Conservation (phyloP, 1,140 invertebrate species). For the Papilio glaucus region DNA sequence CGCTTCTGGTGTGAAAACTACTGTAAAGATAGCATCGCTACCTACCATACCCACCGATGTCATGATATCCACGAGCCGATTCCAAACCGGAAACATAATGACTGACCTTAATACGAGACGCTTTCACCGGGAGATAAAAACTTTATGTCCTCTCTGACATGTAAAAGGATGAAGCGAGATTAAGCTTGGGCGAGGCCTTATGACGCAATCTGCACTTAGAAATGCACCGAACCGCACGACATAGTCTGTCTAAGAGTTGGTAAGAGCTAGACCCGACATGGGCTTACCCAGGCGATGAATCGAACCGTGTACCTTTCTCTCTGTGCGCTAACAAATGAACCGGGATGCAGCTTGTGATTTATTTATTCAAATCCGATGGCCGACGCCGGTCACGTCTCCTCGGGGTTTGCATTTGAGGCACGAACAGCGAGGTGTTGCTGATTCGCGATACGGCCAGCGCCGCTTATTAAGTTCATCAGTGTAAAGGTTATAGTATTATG, state of each 20-base stretch:
- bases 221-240: slow-evolving; percentile 39
- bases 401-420: slow-evolving; percentile 62
- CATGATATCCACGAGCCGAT: slow-evolving; percentile 48
- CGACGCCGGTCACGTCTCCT: slow-evolving; percentile 68
- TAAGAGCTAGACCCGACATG: slow-evolving; percentile 64
- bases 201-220: slow-evolving; percentile 25
- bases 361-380: slow-evolving; percentile 75
- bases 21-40: slow-evolving; percentile 53
- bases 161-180: slow-evolving; percentile 40
- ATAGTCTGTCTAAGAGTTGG: slow-evolving; percentile 29
- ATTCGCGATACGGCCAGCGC: slow-evolving; percentile 61
- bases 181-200: slow-evolving; percentile 19
- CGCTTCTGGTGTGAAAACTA: slow-evolving; percentile 56
- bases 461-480: slow-evolving; percentile 56
- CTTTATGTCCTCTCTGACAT: slow-evolving; percentile 47
- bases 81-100: slow-evolving; percentile 51
- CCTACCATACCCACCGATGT: slow-evolving; percentile 47
- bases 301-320: slow-evolving; percentile 66
- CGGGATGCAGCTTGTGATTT: slow-evolving; percentile 68
- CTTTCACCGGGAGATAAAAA: slow-evolving; percentile 67
- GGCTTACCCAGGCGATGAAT: slow-evolving; percentile 65
- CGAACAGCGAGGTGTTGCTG: slow-evolving; percentile 62
- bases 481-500: slow-evolving; percentile 41
- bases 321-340: slow-evolving; percentile 64
- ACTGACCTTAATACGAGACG: slow-evolving; percentile 50